Base-by-base conservation (phyloP, 2,113 vertebrate genomes). In the Alligator sinensis region DNA sequence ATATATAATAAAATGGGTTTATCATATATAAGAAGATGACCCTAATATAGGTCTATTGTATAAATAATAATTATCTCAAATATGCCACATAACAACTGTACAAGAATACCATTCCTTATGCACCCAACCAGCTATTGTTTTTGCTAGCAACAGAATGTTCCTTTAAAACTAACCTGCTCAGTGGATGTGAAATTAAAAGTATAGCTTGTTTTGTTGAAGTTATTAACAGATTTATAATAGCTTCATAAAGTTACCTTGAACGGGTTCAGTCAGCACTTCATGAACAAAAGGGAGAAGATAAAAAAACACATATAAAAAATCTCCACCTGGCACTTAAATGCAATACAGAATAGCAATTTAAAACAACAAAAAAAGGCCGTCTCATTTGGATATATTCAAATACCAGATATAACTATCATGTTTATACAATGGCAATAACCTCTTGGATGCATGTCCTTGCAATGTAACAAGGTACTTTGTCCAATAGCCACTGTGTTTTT, bases 181-280 rank as follows among this genome's bases (percentile, higher is more conserved):
- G 58, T 57, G 64, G 91, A 84, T 68, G 54, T 12, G 30, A 57
- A 87, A 89, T 80, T 57, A 85, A 82, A 94, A 93, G 28, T 28
- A 64, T 9, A 63, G 34, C 62, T 93, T 96, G 59, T 87, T 92
- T 96, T 90, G 83, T 90, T 81, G 77, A 86, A 91, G 60, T 96
- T 89, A 95, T 92, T 95, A 91, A 85, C 84, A 61, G 54, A 70
- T 88, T 94, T 82, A 89, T 92, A 95, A 89, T 47, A 80, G 84
- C 90, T 90, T 90, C 78, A 70, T 28, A 86, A 89, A 91, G 89
- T 94, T 96, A 89, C 96, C 96, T 96, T 96, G 94, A 96, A 72
- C 80, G 92, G 80, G 83, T 92, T 96, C 82, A 90, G 81, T 47
- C 77, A 87, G 72, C 88, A 90, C 86, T 95, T 91, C 9, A 93